Conservation (phyloP, 2,797 vertebrate species). For the Anguilla anguilla region DNA sequence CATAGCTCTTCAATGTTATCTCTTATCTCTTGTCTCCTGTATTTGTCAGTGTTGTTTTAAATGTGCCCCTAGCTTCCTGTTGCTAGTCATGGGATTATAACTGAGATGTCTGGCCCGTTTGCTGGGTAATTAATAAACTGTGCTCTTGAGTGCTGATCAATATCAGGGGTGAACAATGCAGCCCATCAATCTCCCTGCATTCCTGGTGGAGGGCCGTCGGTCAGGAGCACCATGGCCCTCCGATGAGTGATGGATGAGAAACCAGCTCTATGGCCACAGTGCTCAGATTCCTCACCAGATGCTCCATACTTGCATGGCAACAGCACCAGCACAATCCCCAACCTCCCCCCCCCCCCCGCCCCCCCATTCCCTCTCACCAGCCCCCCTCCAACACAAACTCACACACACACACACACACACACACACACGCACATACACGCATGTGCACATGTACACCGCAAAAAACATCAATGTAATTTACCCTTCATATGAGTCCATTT, state of each 20-base stretch:
- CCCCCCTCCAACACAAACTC: background rate
- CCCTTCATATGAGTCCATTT: no score
- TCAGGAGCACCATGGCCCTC: slow-evolving; percentile 39
- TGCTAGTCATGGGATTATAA: slow-evolving; percentile 31
- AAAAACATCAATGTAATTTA: no score
- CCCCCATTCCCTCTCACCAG: background rate
- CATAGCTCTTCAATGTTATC: slow-evolving; percentile 38
- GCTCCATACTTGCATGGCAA: slow-evolving; percentile 56
- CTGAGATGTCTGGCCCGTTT: slow-evolving; percentile 29
- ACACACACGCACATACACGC: background rate
- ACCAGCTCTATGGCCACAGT: slow-evolving; percentile 18
- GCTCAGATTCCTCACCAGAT: slow-evolving; percentile 51
- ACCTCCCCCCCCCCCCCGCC: slow-evolving; percentile 10
- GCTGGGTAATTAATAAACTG: slow-evolving; percentile 40
- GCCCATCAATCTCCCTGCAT: slow-evolving; percentile 45
- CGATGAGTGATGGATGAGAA: slow-evolving; percentile 52
- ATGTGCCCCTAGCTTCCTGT: slow-evolving; percentile 35
- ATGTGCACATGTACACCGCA: no score
- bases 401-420: background rate
- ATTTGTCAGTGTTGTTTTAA: slow-evolving; percentile 47
- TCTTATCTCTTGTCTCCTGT: slow-evolving; percentile 40
- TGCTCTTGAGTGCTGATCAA: slow-evolving; percentile 39
- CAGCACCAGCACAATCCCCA: slow-evolving; percentile 7
- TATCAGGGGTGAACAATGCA: slow-evolving; percentile 34
- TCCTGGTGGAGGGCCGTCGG: slow-evolving; percentile 42